Percentiles rank a stretch among this genome's conserved stretches.
phyloP scores from a whole-genome alignment of 2,113 vertebrate species.

The Crotalus horridus region DNA sequence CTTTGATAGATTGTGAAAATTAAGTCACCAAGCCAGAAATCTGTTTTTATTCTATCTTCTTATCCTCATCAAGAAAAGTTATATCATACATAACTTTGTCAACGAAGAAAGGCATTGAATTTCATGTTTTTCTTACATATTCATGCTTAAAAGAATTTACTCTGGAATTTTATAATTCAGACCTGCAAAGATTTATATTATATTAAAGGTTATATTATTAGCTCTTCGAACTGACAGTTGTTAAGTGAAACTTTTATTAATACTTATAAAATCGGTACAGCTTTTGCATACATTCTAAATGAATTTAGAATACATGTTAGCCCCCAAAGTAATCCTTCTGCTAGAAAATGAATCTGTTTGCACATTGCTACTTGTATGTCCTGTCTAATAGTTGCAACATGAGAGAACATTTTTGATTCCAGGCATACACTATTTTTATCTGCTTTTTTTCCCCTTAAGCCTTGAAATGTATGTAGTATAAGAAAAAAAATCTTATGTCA shows the following conservation, averaged over 20 bases:
- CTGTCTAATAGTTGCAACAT: background rate
- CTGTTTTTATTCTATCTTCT: background rate
- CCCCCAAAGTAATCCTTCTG: background rate
- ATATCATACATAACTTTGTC: background rate
- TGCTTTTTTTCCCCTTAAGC: background rate
- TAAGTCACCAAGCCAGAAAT: background rate
- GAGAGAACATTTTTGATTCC: background rate
- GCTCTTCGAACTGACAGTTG: background rate
- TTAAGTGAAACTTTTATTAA: background rate
- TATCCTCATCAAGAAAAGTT: background rate
- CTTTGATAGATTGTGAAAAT: background rate
- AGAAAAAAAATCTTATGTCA: background rate
- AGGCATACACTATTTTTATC: background rate
- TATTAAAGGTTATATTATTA: background rate
- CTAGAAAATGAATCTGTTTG: background rate
- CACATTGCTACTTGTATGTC: background rate
- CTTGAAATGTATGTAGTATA: background rate
- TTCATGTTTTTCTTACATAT: background rate
- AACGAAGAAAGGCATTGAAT: background rate
- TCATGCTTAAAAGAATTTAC: background rate
- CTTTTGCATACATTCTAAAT: background rate
- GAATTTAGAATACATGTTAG: background rate
- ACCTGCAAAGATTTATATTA: background rate
- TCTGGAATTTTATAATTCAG: background rate
- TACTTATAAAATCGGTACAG: background rate